A percentile compares a stretch with the other conserved stretches of the same genome.
These are phyloP conservation scores for Drosophila funebris DNA, from an alignment of 1,140 invertebrate species.

Conservation along the genomic window DNA sequence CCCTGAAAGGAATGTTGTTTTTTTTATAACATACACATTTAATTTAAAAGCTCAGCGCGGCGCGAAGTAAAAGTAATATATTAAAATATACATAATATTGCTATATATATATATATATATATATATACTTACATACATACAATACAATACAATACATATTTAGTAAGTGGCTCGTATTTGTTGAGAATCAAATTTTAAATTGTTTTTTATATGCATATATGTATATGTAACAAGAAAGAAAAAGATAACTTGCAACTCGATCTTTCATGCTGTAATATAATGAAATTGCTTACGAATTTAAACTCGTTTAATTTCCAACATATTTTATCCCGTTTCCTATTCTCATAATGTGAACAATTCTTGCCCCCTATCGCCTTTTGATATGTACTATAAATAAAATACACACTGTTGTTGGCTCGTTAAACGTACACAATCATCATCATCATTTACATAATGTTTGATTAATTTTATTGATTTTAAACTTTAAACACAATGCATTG, in stretches of 20 bases:
- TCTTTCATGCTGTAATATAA: slow-evolving; percentile 72
- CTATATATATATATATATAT: too few species aligned
- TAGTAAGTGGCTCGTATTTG: slow-evolving; percentile 64
- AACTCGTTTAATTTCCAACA: slow-evolving; percentile 62
- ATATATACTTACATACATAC: too few species aligned
- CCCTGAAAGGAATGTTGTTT: slow-evolving; percentile 69
- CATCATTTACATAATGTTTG: slow-evolving; percentile 44
- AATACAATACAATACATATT: slow-evolving; percentile 45
- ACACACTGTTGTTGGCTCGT: slow-evolving; percentile 67
- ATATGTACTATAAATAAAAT: slow-evolving; percentile 62
- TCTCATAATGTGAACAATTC: slow-evolving; percentile 21
- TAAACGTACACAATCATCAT: slow-evolving; percentile 41
- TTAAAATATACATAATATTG: slow-evolving; percentile 36
- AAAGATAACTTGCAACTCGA: slow-evolving; percentile 35
- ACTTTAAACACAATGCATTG: slow-evolving; percentile 43
- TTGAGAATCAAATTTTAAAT: slow-evolving; percentile 73
- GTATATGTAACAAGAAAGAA: slow-evolving; percentile 22
- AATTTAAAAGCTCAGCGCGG: slow-evolving; percentile 46
- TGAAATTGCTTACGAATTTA: slow-evolving; percentile 74
- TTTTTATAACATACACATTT: slow-evolving; percentile 64
- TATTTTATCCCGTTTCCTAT: not conserved
- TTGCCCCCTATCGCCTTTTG: slow-evolving; percentile 37
- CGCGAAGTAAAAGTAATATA: slow-evolving; percentile 12
- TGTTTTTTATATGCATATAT: slow-evolving; percentile 64
- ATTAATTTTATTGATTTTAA: slow-evolving; percentile 31